Base-by-base conservation (phyloP, 2,113 vertebrate genomes). In the Mobula birostris region DNA sequence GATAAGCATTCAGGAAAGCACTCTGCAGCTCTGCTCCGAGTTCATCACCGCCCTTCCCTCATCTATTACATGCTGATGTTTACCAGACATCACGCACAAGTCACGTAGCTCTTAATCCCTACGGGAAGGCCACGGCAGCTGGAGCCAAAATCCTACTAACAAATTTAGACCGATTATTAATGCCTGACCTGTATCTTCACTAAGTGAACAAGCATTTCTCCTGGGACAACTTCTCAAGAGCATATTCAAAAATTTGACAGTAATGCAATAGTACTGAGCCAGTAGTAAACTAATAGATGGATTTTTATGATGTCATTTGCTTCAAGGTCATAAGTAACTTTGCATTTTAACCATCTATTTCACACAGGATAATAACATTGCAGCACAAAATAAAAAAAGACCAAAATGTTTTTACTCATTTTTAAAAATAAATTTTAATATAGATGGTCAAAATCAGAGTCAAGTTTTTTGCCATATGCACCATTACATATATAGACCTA, bases 171-270 rank as follows among this genome's bases (percentile, higher is more conserved):
- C 91, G 40, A 93, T 93, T 93, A 48, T 74, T 74, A 56, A 93
- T 70, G 70, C 91, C 91, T 93, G 91, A 93, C 91, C 91, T 56
- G 91, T 93, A 93, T 72, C 91, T 74, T 93, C 70, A 93, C 91
- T 93, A 72, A 93, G 91, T 72, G 91, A 93, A 93, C 91, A 40
- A 17, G 91, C 91, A 27, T 74, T 72, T 74, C 91, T 93, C 68
- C 70, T 93, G 91, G 91, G 68, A 93, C 40, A 93, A 29, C 70
- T 40, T 74, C 68, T 93, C 36, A 74, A 93, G 70, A 93, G 70
- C 36, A 93, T 74, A 93, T 93, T 93, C 9, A 68, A 93, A 93
- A 93, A 93, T 72, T 72, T 93, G 90, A 74, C 90, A 93, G 90
- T 72, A 93, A 93, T 93, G 40, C 70, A 74, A 93, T 74, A 74